phyloP scores from a whole-genome alignment of 2,888 invertebrate genomes.

The Agrochola litura region DNA sequence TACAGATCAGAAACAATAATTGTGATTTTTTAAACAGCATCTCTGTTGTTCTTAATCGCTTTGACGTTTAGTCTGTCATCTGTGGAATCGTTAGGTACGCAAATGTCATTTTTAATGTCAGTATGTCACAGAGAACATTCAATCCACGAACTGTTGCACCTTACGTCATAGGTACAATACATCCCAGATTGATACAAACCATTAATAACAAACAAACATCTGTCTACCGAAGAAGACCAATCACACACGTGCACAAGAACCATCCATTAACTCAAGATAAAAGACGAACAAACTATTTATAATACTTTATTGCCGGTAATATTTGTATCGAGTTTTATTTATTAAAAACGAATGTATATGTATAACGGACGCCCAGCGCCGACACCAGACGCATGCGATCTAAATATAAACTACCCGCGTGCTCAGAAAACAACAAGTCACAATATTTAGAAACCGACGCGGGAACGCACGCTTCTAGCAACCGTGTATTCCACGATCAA shows the following conservation, averaged over 20 bases:
- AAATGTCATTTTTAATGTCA: slow-evolving; percentile 17
- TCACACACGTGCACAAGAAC: slow-evolving; percentile 65
- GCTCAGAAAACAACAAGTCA: slow-evolving; percentile 85
- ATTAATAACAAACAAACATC: slow-evolving; percentile 58
- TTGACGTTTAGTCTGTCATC: not conserved
- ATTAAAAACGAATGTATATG: slow-evolving; percentile 75
- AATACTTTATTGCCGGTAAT: slow-evolving; percentile 85
- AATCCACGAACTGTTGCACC: not conserved
- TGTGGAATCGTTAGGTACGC: not conserved
- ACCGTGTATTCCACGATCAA: slow-evolving; percentile 62
- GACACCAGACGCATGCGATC: slow-evolving; percentile 81
- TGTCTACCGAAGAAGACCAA: slow-evolving; percentile 65
- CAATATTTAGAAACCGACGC: slow-evolving; percentile 81
- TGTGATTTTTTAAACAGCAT: not conserved
- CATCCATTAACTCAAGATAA: slow-evolving; percentile 81
- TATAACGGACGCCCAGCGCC: slow-evolving; percentile 81
- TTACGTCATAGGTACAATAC: slow-evolving; percentile 33
- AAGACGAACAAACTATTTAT: slow-evolving; percentile 76
- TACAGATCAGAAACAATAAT: not conserved
- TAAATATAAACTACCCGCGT: slow-evolving; percentile 84
- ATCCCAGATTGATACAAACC: slow-evolving; percentile 45
- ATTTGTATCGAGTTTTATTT: slow-evolving; percentile 84
- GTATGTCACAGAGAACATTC: not conserved
- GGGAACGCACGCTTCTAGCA: slow-evolving; percentile 79
- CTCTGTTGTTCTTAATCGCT: not conserved